Evolutionary conservation across 2,888 invertebrate species (phyloP), one percentile per base, ranked within the genome.

Genomic region (Phymatocera aterrima): DNA sequence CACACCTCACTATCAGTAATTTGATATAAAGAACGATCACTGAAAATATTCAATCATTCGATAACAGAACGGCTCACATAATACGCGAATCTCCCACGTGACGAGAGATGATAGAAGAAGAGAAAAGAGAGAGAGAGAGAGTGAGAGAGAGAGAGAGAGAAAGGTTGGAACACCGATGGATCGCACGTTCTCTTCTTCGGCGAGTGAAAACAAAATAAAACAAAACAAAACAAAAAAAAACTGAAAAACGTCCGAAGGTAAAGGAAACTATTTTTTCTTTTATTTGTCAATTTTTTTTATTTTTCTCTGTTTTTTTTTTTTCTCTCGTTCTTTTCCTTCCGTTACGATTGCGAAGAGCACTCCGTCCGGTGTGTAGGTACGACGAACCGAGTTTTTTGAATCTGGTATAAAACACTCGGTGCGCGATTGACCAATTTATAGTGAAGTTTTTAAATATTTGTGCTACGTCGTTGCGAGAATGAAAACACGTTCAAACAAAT

Each of bases 11-110:
- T 28, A 15, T 1, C 21, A 4, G 1, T 3, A 15, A 21, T 57
- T 28, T n/a, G n/a, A n/a, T n/a, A n/a, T n/a, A n/a, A n/a, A n/a
- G 57, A 57, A 57, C 4, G 28, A 57, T 28, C 57, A 57, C 57
- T 57, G 57, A 28, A 57, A 28, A 28, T 57, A 12, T 57, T n/a
- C n/a, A 57, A 57, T 28, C 57, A 57, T 57, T 15, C 2, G 15
- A 57, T 57, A 57, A 57, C 57, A 28, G 10, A 10, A 57, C 57
- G 57, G 57, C 15, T 57, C 57, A 57, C 57, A 57, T 57, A 57
- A 28, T 57, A 12, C 57, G 8, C 28, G 28, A 15, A 15, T 21
- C 24, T 28, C 57, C 57, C 57, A 57, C 57, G 57, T 57, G 57
- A 24, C 57, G 24, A 28, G 57, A 28, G 57, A 28, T 51, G 21